These are phyloP conservation scores for Harmothoe impar DNA, from an alignment of 2,888 invertebrate genomes.

Conservation along the genomic window DNA sequence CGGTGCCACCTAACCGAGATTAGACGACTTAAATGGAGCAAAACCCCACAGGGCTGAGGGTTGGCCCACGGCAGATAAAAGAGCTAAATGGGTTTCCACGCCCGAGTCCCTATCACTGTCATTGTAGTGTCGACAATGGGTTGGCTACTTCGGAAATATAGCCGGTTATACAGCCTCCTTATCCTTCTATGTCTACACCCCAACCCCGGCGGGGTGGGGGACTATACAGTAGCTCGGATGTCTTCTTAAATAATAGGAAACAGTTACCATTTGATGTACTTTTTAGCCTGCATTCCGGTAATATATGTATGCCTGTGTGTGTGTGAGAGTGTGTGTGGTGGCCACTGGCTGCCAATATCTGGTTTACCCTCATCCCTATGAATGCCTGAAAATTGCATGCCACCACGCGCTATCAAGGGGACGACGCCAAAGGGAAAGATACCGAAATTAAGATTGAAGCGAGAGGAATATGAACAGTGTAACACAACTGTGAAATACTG, in stretches of 20 bases:
- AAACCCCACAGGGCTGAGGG: conserved; percentile 47
- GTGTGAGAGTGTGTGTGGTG: no score
- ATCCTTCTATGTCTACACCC: neutral
- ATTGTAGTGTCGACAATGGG: conserved; percentile 31
- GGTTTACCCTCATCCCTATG: neutral
- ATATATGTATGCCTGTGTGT: no score
- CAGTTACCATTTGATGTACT: no score
- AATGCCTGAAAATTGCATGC: neutral
- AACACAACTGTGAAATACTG: conserved; percentile 54
- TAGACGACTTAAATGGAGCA: conserved; percentile 54
- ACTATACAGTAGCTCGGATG: neutral
- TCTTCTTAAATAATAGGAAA: no score
- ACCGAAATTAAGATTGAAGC: conserved; percentile 36
- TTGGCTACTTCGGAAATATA: conserved; percentile 41
- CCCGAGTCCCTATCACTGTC: conserved; percentile 38
- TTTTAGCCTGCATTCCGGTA: no score
- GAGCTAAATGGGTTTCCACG: conserved; percentile 38
- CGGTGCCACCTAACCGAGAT: conserved; percentile 12
- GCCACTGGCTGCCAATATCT: neutral
- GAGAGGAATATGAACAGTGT: conserved; percentile 50
- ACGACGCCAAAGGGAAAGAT: neutral
- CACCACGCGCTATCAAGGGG: neutral
- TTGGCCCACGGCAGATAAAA: conserved; percentile 17
- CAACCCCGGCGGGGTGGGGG: neutral
- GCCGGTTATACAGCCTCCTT: neutral